Conservation (phyloP, 2,888 invertebrate genomes). For the Diadegma fenestrale region DNA sequence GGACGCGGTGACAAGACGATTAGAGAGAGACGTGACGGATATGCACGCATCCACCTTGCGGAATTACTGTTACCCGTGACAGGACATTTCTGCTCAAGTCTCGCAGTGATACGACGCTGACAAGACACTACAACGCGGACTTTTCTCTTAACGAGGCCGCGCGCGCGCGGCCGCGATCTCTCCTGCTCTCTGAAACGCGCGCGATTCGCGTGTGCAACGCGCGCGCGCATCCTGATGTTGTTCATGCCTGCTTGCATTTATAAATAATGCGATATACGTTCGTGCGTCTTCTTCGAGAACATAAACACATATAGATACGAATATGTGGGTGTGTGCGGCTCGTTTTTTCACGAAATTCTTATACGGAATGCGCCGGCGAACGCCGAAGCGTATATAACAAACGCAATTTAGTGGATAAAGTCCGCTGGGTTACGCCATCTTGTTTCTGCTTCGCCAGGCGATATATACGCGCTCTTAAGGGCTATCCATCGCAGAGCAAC, state of each 20-base stretch:
- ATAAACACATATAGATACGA: background rate
- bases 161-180: no score
- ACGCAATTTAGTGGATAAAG: slow-evolving; percentile 9
- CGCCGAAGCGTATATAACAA: background rate
- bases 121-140: slow-evolving; percentile 40
- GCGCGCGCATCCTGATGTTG: slow-evolving; percentile 32
- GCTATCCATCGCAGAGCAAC: background rate
- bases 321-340: background rate
- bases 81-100: slow-evolving; percentile 25
- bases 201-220: slow-evolving; percentile 47
- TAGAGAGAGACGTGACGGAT: slow-evolving; percentile 69
- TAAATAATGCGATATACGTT: slow-evolving; percentile 4
- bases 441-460: background rate
- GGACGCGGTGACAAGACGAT: slow-evolving; percentile 69
- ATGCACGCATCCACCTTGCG: slow-evolving; percentile 62
- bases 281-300: background rate
- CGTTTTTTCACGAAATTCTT: background rate
- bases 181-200: slow-evolving; percentile 15
- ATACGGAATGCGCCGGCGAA: background rate
- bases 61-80: slow-evolving; percentile 41
- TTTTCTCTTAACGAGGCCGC: slow-evolving; percentile 61
- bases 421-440: background rate
- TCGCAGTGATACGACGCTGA: slow-evolving; percentile 7
- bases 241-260: slow-evolving; percentile 50
- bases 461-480: background rate